phyloP scores from a whole-genome alignment of 2,888 invertebrate species.

The Zygaena filipendulae region DNA sequence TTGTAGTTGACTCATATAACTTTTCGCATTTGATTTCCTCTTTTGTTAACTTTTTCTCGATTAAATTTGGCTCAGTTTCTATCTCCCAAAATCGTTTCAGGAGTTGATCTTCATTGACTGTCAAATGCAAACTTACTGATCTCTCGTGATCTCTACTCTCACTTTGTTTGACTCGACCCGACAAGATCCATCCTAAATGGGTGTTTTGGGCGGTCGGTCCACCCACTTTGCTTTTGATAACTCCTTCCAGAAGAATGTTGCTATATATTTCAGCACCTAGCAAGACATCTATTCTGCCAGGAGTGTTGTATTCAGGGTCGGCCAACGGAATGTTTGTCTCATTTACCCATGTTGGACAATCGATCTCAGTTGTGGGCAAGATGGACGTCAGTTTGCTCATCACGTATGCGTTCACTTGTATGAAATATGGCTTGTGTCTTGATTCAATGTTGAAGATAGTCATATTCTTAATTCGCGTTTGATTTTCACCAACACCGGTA shows the following conservation, averaged over 20 bases:
- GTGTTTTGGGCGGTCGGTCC: conserved; percentile 14
- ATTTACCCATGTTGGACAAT: conserved; percentile 4
- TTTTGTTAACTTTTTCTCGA: conserved; percentile 3
- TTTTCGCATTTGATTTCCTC: conserved; percentile 12
- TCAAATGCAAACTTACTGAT: conserved; percentile 4
- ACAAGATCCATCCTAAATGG: conserved; percentile 17
- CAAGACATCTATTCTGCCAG: conserved; percentile 10
- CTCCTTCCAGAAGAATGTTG: conserved; percentile 5
- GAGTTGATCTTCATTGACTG: conserved; percentile 9
- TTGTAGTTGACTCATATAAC: conserved; percentile 6
- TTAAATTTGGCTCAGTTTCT: conserved; percentile 8
- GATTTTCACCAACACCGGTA: conserved; percentile 13
- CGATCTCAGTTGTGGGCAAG: conserved; percentile 8
- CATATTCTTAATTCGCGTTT: conserved; percentile 3
- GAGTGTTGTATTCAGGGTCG: conserved; percentile 9
- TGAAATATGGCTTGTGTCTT: conserved; percentile 5
- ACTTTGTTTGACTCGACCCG: conserved; percentile 3
- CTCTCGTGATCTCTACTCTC: background rate
- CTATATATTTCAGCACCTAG: conserved; percentile 11
- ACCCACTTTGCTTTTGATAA: conserved; percentile 7
- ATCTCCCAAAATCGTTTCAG: conserved; percentile 16
- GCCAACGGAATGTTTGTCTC: conserved; percentile 4
- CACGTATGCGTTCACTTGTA: conserved; percentile 15
- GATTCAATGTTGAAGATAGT: conserved; percentile 13
- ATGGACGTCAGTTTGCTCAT: conserved; percentile 11